Conservation (phyloP, 2,113 vertebrate species). For the Potamarius usumacintae region DNA sequence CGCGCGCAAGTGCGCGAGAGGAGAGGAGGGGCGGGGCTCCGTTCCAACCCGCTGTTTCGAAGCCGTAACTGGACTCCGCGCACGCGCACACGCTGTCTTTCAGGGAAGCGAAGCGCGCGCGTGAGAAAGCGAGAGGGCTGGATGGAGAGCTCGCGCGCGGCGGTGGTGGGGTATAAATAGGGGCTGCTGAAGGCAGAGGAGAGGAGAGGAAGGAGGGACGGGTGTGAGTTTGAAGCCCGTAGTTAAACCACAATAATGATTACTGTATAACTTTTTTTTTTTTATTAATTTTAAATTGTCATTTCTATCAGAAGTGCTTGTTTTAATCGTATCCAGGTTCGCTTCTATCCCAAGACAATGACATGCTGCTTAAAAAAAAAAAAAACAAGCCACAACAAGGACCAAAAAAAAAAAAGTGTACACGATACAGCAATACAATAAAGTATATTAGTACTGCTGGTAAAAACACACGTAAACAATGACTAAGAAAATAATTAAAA, state of each 20-base stretch:
- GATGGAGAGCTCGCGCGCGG: neutral
- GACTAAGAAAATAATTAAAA: neutral
- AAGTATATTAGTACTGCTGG: too few species aligned
- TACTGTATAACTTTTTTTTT: neutral
- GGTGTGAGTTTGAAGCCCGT: neutral
- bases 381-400: neutral
- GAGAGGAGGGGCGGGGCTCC: conserved; percentile 67
- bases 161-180: conserved; percentile 2
- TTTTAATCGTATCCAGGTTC: too few species aligned
- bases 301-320: too few species aligned
- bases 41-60: neutral
- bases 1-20: conserved; percentile 52
- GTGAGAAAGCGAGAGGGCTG: neutral
- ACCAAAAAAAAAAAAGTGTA: neutral
- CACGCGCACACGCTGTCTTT: neutral
- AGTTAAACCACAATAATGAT: too few species aligned
- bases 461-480: neutral
- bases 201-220: neutral
- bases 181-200: neutral
- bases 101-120: neutral
- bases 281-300: neutral
- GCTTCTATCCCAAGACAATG: too few species aligned
- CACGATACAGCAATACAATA: neutral
- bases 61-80: neutral
- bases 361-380: neutral